Evolutionary conservation across 1,140 invertebrate genomes (phyloP).

Genomic region (Diprion similis): DNA sequence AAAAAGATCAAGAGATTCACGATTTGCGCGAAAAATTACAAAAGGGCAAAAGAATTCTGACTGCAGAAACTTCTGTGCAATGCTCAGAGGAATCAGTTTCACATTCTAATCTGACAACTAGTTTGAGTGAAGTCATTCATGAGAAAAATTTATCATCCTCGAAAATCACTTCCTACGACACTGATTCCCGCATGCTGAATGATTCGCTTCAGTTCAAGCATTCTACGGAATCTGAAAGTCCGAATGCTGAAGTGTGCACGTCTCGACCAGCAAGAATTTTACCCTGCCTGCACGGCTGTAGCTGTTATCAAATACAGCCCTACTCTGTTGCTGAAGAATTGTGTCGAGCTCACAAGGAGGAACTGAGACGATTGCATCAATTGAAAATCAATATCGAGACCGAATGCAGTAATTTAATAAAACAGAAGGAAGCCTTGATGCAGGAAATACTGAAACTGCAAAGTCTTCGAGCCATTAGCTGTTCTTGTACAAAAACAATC

Average conservation of each 20-base stretch:
- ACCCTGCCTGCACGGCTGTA: conserved; percentile 23
- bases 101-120: background rate
- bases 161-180: background rate
- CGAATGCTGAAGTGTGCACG: background rate
- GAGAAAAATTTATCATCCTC: background rate
- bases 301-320: conserved; percentile 30
- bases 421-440: conserved; percentile 59
- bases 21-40: conserved; percentile 61
- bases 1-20: conserved; percentile 65
- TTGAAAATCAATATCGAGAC: conserved; percentile 56
- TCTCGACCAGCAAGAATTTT: background rate
- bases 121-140: background rate
- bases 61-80: conserved; percentile 44
- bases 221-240: background rate
- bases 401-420: conserved; percentile 57
- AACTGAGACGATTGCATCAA: conserved; percentile 55
- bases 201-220: background rate
- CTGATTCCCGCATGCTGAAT: background rate
- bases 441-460: conserved; percentile 62
- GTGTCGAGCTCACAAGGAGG: conserved; percentile 32
- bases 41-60: conserved; percentile 14
- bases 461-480: conserved; percentile 36
- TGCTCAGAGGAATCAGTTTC: conserved; percentile 31
- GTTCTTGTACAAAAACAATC: conserved; percentile 30
- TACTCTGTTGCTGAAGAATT: conserved; percentile 25